phyloP scores from a whole-genome alignment of 2,888 invertebrate species.

The Amphiduros pacificus region DNA sequence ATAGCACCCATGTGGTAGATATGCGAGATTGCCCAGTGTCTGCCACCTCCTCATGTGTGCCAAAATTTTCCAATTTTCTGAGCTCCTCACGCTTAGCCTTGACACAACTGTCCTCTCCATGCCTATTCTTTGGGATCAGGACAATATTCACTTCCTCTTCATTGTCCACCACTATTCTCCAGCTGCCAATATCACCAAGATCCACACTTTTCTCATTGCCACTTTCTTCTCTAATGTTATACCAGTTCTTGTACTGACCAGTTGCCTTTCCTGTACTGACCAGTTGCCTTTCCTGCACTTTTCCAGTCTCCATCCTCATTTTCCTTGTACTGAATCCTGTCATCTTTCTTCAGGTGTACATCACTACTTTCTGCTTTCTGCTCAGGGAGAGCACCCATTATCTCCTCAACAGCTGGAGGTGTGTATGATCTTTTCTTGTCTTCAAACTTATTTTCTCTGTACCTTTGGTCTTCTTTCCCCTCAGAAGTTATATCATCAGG shows the following conservation, averaged over 20 bases:
- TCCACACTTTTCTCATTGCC: not conserved
- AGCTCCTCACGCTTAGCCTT: not conserved
- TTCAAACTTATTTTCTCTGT: too few relatives aligned
- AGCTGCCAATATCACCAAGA: not conserved
- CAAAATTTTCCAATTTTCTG: not conserved
- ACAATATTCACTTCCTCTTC: not conserved
- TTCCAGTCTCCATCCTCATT: constrained; percentile 3
- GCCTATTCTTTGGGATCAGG: not conserved
- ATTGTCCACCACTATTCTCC: not conserved
- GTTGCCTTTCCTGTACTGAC: too few relatives aligned
- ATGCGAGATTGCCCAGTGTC: not conserved
- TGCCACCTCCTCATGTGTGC: not conserved
- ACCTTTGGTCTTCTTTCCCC: not conserved
- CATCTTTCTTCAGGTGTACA: not conserved
- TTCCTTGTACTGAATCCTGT: not conserved
- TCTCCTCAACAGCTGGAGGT: not conserved
- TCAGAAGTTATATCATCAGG: not conserved
- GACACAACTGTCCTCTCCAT: not conserved
- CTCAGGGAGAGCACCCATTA: not conserved
- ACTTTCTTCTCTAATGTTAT: not conserved
- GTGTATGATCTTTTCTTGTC: too few relatives aligned
- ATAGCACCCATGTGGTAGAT: not conserved
- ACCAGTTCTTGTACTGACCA: not conserved
- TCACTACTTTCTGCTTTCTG: not conserved
- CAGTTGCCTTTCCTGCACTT: not conserved